Conservation (phyloP, 2,113 vertebrate species). For the Paramisgurnus dabryanus region DNA sequence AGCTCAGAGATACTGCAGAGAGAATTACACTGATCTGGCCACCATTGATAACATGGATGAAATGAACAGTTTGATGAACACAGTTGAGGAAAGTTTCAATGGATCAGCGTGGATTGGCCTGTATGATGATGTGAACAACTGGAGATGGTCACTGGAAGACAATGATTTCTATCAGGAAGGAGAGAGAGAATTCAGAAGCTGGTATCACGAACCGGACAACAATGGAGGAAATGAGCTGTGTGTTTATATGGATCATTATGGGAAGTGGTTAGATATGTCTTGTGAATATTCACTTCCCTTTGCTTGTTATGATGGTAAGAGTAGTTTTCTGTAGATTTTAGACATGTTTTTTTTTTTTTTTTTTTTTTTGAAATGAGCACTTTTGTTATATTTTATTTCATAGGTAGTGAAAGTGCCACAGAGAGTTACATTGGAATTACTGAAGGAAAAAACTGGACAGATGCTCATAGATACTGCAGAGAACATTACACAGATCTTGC, state of each 20-base stretch:
- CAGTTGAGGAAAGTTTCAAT: constrained; percentile 10
- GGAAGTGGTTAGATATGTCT: background rate
- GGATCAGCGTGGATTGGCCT: constrained; percentile 42
- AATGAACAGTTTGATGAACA: background rate
- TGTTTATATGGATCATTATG: background rate
- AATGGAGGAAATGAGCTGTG: constrained; percentile 14
- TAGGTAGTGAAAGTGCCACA: background rate
- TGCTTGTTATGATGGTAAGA: constrained; percentile 42
- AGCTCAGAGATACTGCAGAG: too few species aligned
- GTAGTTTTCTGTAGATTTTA: background rate
- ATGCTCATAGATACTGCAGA: constrained; percentile 40
- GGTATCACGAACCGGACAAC: constrained; percentile 28
- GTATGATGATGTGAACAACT: background rate
- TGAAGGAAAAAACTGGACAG: background rate
- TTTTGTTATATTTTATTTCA: background rate
- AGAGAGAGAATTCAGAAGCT: constrained; percentile 32
- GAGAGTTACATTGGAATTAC: background rate
- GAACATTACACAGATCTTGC: constrained; percentile 30
- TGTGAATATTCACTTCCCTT: background rate
- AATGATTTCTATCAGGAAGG: constrained; percentile 31
- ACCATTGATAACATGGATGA: too few species aligned
- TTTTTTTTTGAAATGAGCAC: too few species aligned
- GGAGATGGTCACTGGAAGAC: background rate
- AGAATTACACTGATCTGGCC: too few species aligned
- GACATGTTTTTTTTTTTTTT: background rate